Evolutionary conservation across 2,888 invertebrate genomes (phyloP), one percentile per base, ranked within the genome.

Genomic region (Chymomyza caudatula): DNA sequence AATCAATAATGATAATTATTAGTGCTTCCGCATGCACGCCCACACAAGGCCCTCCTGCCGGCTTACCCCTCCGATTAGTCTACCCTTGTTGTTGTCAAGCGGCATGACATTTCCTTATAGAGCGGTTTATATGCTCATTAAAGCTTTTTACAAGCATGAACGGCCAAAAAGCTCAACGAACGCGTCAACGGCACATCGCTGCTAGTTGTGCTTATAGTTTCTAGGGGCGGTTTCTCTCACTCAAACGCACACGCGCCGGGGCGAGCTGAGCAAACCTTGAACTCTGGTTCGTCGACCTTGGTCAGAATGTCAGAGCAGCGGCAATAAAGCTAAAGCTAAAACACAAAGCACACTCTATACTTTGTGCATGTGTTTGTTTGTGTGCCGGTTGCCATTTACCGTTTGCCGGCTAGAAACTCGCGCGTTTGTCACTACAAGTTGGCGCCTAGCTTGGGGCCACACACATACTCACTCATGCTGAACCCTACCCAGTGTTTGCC

Each of bases 221-320:
- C 85, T 76, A 79, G 74, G 85, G 77, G 76, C 69, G 44, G 72
- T 60, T 68, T 65, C 54, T 42, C 44, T 3, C 43, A 29, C 59
- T 22, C 53, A 23, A 23, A 23, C 23, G 3, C 20, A 20, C n/a
- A 20, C 11, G 52, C 19, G 23, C n/a, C n/a, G n/a, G 22, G 22
- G 22, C 29, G 29, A 13, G 29, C 22, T 6, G 29, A 60, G 37
- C 23, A 73, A 80, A 77, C 88, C 87, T 88, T 88, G 88, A 88
- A 88, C 88, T 86, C 84, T 83, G 73, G 81, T 84, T 87, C 87
- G 87, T 84, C 87, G 87, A 86, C 87, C 87, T 88, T 88, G 87
- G 79, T 67, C 78, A 73, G 76, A 37, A 52, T 52, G 17, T 22
- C n/a, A 13, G 1, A 49, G 52, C 43, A 11, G 56, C 19, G 17